These are phyloP conservation scores for Eupleurogrammus muticus DNA, from an alignment of 2,797 vertebrate genomes.

Conservation along the genomic window DNA sequence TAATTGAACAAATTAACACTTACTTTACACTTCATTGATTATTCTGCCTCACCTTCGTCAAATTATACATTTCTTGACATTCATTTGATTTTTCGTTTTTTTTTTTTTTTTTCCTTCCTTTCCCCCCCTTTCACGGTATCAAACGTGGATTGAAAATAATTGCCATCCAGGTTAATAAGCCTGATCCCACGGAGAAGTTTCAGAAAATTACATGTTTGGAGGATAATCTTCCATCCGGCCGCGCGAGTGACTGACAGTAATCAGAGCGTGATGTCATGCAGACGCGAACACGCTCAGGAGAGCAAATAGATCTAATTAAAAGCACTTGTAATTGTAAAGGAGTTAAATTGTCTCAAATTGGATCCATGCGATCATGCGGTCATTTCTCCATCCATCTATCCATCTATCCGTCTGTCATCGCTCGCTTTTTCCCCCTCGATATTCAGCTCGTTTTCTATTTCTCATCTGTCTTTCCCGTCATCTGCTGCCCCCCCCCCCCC, in stretches of 20 bases:
- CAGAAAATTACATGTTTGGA: slow-evolving; percentile 30
- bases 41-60: slow-evolving; percentile 6
- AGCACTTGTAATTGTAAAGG: slow-evolving; percentile 21
- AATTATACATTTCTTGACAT: slow-evolving; percentile 29
- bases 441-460: slow-evolving; percentile 34
- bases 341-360: slow-evolving; percentile 51
- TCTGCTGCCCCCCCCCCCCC: slow-evolving; percentile 15
- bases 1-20: slow-evolving; percentile 38
- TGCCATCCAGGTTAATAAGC: slow-evolving; percentile 41
- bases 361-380: slow-evolving; percentile 18
- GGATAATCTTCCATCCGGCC: slow-evolving; percentile 10
- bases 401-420: slow-evolving; percentile 32
- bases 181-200: slow-evolving; percentile 14
- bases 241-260: slow-evolving; percentile 48
- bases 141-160: slow-evolving; percentile 32
- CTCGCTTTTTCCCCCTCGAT: slow-evolving; percentile 5
- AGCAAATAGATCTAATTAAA: slow-evolving; percentile 40
- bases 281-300: slow-evolving; percentile 10
- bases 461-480: slow-evolving; percentile 33
- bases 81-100: slow-evolving; percentile 12
- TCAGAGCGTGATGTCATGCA: slow-evolving; percentile 27
- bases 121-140: slow-evolving; percentile 11
- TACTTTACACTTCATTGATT: slow-evolving; percentile 32
- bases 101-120: not conserved
- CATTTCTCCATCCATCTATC: slow-evolving; percentile 7